phyloP scores from a whole-genome alignment of 2,797 vertebrate genomes.

The Oryzias sinensis region DNA sequence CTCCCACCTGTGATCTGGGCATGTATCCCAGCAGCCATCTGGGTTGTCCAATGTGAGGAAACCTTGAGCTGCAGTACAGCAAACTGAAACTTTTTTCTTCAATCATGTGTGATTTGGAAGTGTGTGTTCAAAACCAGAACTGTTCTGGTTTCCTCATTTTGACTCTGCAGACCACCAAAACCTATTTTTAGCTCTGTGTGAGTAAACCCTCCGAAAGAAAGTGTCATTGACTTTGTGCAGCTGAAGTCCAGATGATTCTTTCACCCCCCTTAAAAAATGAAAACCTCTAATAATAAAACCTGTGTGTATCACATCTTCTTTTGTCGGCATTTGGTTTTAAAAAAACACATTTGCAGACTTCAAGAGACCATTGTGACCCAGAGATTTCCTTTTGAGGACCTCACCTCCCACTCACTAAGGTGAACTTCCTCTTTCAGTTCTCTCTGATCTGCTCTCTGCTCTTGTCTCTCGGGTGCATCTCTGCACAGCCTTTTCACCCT shows the following conservation, averaged over 20 bases:
- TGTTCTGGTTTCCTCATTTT: conserved; percentile 21
- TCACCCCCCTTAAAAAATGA: background rate
- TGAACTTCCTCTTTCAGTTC: conserved; percentile 58
- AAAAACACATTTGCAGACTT: background rate
- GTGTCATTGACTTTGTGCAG: conserved; percentile 28
- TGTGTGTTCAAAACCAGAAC: conserved; percentile 12
- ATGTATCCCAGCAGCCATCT: conserved; percentile 30
- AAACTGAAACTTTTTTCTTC: background rate
- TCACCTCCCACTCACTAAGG: conserved; percentile 51
- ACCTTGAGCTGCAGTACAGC: background rate
- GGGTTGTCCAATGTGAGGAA: conserved; percentile 13
- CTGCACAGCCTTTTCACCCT: background rate
- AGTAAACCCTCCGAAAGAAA: too few species aligned
- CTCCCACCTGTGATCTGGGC: background rate
- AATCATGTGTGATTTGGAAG: background rate
- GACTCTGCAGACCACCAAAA: conserved; percentile 32
- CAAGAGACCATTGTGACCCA: background rate
- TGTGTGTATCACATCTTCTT: background rate
- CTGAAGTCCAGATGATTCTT: conserved; percentile 21
- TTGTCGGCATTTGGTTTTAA: background rate
- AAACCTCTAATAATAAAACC: background rate
- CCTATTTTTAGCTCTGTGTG: conserved; percentile 49
- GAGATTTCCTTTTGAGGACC: conserved; percentile 18
- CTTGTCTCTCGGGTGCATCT: conserved; percentile 2
- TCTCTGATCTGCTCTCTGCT: conserved; percentile 5